Conservation (phyloP, 2,113 vertebrate genomes). For the Oreochromis niloticus region DNA sequence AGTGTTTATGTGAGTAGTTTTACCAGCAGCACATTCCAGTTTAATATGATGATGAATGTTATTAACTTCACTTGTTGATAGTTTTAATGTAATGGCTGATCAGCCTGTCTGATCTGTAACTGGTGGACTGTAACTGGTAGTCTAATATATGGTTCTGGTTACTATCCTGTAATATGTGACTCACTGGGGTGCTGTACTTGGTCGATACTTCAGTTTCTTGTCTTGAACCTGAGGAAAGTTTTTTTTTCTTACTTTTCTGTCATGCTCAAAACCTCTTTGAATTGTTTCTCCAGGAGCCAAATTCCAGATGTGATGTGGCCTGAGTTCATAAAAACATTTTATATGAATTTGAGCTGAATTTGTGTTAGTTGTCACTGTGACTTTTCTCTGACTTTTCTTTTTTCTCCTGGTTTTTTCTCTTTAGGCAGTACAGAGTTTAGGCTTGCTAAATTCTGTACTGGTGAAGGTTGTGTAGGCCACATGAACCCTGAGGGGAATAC, state of each 20-base stretch:
- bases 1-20: background rate
- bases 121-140: background rate
- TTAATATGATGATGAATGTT: background rate
- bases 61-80: background rate
- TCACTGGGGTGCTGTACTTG: background rate
- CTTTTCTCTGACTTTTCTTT: background rate
- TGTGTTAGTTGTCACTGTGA: background rate
- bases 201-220: background rate
- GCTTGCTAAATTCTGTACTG: background rate
- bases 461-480: background rate
- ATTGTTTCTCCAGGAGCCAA: background rate
- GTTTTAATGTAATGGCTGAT: background rate
- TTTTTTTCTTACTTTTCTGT: fast-evolving
- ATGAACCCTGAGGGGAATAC: background rate
- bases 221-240: background rate
- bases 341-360: background rate
- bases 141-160: background rate
- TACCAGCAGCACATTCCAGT: background rate
- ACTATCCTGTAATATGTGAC: background rate
- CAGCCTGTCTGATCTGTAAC: background rate
- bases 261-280: background rate
- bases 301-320: background rate
- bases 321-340: background rate
- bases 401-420: background rate
- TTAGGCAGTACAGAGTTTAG: background rate